Conservation (phyloP, 2,113 vertebrate species). For the Gadus chalcogrammus region DNA sequence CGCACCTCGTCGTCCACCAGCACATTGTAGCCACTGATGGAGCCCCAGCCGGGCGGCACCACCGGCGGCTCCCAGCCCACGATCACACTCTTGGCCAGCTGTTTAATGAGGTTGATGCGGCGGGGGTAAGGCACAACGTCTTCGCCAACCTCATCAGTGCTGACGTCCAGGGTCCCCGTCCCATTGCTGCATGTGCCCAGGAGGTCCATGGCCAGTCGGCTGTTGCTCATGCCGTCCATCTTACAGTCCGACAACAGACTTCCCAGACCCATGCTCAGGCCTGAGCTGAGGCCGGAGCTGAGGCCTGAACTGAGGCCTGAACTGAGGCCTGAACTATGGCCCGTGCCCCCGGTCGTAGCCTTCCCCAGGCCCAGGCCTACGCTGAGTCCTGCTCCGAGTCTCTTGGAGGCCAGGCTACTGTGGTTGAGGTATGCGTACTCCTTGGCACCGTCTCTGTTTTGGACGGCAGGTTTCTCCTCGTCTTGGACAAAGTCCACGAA, state of each 20-base stretch:
- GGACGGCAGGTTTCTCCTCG: constrained; percentile 68
- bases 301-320: constrained; percentile 5
- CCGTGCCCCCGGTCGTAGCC: too few relatives aligned
- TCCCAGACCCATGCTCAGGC: constrained; percentile 52
- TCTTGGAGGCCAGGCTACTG: constrained; percentile 66
- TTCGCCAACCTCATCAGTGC: constrained; percentile 90
- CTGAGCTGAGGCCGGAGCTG: constrained; percentile 38
- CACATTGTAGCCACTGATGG: constrained; percentile 89
- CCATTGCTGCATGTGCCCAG: constrained; percentile 74
- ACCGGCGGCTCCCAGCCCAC: constrained; percentile 94
- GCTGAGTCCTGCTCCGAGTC: constrained; percentile 30
- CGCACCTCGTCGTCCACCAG: constrained; percentile 90
- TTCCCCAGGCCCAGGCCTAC: constrained; percentile 30
- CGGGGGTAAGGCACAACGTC: constrained; percentile 98
- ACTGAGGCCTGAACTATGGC: too few relatives aligned
- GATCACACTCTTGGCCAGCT: constrained; percentile 97
- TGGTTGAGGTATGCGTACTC: constrained; percentile 86
- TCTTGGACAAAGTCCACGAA: constrained; percentile 96
- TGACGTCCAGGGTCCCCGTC: constrained; percentile 82
- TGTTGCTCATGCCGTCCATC: constrained; percentile 64
- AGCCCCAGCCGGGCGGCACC: constrained; percentile 87
- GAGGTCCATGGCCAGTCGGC: constrained; percentile 75
- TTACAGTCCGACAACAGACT: constrained; percentile 70
- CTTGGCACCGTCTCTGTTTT: constrained; percentile 67
- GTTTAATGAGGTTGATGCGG: constrained; percentile 96